phyloP scores from a whole-genome alignment of 2,797 vertebrate genomes.

The Falco cherrug region DNA sequence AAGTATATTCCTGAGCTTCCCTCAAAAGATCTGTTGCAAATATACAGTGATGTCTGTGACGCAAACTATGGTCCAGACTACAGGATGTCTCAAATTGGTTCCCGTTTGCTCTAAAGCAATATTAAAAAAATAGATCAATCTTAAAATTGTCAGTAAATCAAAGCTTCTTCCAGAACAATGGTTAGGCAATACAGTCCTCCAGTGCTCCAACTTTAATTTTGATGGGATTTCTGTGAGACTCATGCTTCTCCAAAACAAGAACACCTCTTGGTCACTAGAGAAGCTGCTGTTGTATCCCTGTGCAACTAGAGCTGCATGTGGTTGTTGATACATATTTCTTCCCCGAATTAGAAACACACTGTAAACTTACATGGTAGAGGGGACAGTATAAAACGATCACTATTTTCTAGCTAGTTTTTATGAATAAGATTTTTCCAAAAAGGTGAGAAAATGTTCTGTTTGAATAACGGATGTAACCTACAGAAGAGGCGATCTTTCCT shows the following conservation, averaged over 20 bases:
- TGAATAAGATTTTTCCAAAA: background rate
- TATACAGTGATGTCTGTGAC: background rate
- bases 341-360: background rate
- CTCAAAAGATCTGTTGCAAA: background rate
- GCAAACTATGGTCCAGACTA: background rate
- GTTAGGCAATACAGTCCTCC: background rate
- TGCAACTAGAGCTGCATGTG: background rate
- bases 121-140: background rate
- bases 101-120: background rate
- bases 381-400: background rate
- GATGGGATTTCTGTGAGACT: background rate
- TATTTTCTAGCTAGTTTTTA: conserved; percentile 1
- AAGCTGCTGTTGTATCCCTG: background rate
- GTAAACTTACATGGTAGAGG: background rate
- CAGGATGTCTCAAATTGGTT: background rate
- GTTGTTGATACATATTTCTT: background rate
- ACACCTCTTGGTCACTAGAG: background rate
- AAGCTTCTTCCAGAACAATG: background rate
- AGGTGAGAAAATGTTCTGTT: background rate
- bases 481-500: background rate
- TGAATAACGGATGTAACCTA: background rate
- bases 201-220: background rate
- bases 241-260: background rate
- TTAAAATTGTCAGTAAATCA: background rate
- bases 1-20: background rate